These are phyloP conservation scores for Phainopepla nitens DNA, from an alignment of 2,113 vertebrate species.

Conservation along the genomic window DNA sequence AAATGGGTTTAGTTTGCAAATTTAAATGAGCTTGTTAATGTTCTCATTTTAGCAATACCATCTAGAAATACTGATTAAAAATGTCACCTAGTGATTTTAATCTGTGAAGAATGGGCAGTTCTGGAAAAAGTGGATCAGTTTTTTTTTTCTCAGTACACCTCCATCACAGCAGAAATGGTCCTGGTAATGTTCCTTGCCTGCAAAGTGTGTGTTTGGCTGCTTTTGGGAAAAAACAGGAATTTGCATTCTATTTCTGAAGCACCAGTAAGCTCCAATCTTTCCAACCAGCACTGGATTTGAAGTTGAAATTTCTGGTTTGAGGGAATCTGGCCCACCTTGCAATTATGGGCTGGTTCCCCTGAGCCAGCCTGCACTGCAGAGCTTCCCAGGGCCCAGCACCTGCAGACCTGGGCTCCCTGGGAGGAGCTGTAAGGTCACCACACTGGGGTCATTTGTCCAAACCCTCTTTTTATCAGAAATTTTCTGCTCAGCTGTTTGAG, in stretches of 20 bases:
- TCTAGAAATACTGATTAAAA: not conserved
- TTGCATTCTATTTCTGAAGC: not conserved
- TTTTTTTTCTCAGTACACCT: not conserved
- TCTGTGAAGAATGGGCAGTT: not conserved
- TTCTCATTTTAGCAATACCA: not conserved
- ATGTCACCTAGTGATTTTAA: not conserved
- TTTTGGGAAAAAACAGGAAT: not conserved
- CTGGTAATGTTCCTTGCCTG: not conserved
- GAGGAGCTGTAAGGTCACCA: not conserved
- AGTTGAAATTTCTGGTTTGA: not conserved
- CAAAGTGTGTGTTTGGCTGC: not conserved
- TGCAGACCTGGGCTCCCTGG: not conserved
- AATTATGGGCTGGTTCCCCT: not conserved
- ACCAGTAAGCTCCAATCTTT: not conserved
- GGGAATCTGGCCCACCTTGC: not conserved
- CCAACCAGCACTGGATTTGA: not conserved
- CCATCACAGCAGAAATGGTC: not conserved
- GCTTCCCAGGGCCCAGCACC: not conserved
- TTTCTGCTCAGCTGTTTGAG: not conserved
- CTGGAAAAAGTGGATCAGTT: not conserved
- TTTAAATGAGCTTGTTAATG: constrained; percentile 2
- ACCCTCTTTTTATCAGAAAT: not conserved
- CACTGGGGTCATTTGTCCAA: not conserved
- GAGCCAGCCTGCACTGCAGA: not conserved
- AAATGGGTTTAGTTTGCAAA: constrained; percentile 5